phyloP scores from a whole-genome alignment of 2,113 vertebrate genomes.

The human (Homo sapiens) region GRCh38 chr6:24259501-24260000 shows the following conservation, averaged over 20 bases:
- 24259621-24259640: conserved; percentile 29
- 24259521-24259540: not conserved
- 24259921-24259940: not conserved
- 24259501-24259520: not conserved
- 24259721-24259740: not conserved
- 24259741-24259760: not conserved
- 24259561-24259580: not conserved
- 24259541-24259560: conserved; percentile 35
- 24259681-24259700: not conserved
- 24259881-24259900: not conserved
- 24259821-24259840: not conserved
- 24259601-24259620: conserved; percentile 43
- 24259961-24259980: not conserved
- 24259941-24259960: not conserved
- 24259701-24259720: not conserved
- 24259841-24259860: not conserved
- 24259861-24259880: not conserved
- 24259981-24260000: not conserved
- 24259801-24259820: not conserved
- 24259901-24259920: not conserved
- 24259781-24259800: not conserved
- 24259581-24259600: conserved; percentile 53
- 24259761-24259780: not conserved
- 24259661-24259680: not conserved
- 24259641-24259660: conserved; percentile 38